These are phyloP conservation scores for Mormyrus proboscirostris DNA, from an alignment of 2,797 vertebrate species.

Conservation along the genomic window DNA sequence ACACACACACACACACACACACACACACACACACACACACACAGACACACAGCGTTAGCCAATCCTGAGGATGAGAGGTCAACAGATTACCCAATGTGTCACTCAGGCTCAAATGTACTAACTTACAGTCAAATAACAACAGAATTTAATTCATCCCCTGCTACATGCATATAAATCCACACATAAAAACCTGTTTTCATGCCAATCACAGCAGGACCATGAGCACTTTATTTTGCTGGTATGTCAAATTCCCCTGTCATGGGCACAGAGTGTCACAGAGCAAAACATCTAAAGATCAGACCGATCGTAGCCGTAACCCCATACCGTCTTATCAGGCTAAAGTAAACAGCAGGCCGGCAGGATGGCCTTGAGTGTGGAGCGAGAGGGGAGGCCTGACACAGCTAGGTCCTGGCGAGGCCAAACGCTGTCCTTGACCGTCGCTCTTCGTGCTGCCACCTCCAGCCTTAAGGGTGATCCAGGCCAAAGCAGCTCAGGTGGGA, in stretches of 20 bases:
- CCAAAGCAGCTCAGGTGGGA: not conserved
- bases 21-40: too few species aligned
- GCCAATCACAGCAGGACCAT: not conserved
- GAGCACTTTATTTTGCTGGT: not conserved
- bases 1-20: too few species aligned
- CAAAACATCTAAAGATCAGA: not conserved
- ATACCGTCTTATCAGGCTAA: not conserved
- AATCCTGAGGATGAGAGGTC: not conserved
- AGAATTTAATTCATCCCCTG: not conserved
- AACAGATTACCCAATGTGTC: not conserved
- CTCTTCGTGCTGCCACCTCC: not conserved
- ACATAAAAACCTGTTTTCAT: not conserved
- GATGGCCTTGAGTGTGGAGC: too few species aligned
- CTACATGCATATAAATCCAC: not conserved
- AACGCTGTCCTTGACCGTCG: not conserved
- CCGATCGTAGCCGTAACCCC: not conserved
- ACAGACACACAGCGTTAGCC: not conserved
- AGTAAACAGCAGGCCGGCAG: not conserved
- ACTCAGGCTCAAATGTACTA: not conserved
- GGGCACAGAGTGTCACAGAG: not conserved
- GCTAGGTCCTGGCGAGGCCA: not conserved
- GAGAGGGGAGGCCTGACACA: too few species aligned
- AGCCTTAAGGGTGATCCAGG: not conserved
- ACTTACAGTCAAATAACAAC: not conserved
- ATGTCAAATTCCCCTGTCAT: not conserved